phyloP scores from a whole-genome alignment of 2,888 invertebrate genomes.

The Portevinia maculata region DNA sequence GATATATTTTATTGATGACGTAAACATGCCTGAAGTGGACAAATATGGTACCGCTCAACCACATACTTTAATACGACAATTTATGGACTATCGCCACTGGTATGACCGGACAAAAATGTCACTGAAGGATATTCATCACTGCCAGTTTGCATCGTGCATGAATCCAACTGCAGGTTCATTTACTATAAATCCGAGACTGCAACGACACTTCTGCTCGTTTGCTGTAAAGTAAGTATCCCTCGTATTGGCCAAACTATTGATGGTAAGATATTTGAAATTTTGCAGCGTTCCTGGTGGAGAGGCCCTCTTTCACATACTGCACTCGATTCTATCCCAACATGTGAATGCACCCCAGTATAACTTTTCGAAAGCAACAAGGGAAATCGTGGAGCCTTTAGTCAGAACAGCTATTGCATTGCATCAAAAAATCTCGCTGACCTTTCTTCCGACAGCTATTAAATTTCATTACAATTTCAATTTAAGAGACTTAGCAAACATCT shows the following conservation, averaged over 20 bases:
- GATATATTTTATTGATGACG: slow-evolving; percentile 97
- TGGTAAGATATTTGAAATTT: slow-evolving; percentile 44
- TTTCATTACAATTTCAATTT: slow-evolving; percentile 98
- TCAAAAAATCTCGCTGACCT: slow-evolving; percentile 88
- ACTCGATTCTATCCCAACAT: slow-evolving; percentile 91
- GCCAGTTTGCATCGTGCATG: slow-evolving; percentile 97
- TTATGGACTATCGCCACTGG: slow-evolving; percentile 97
- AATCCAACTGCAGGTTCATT: slow-evolving; percentile 98
- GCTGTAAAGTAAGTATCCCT: slow-evolving; percentile 87
- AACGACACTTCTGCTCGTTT: slow-evolving; percentile 94
- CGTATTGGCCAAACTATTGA: background rate
- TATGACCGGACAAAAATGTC: slow-evolving; percentile 94
- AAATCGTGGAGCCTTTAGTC: slow-evolving; percentile 86
- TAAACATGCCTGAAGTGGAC: slow-evolving; percentile 99
- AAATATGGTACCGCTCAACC: slow-evolving; percentile 97
- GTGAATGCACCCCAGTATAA: slow-evolving; percentile 86
- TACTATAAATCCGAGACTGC: slow-evolving; percentile 94
- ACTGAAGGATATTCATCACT: slow-evolving; percentile 95
- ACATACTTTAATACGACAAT: slow-evolving; percentile 95
- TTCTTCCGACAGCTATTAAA: slow-evolving; percentile 96
- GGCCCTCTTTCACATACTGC: slow-evolving; percentile 92
- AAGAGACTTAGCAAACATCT: slow-evolving; percentile 95
- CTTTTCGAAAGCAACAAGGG: slow-evolving; percentile 86
- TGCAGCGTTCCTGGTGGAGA: slow-evolving; percentile 92
- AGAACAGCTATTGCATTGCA: slow-evolving; percentile 90